Conservation (phyloP, 1,140 invertebrate species). For the Lineus longissimus region DNA sequence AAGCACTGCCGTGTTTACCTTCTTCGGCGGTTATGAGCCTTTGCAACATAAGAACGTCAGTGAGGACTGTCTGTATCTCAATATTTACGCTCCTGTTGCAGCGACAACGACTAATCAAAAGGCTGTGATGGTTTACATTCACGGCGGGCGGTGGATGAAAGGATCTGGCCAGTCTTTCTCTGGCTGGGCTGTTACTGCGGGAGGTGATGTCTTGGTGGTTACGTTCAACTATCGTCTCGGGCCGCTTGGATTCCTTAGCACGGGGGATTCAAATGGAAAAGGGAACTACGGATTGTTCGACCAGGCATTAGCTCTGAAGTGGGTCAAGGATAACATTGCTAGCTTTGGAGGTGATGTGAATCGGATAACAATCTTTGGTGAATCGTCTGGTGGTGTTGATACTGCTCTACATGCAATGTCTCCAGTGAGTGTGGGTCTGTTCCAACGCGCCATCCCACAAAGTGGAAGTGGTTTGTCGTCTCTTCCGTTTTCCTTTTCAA, state of each 20-base stretch:
- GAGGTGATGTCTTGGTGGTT: slow-evolving; percentile 27
- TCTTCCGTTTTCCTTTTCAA: not conserved
- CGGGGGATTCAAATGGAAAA: not conserved
- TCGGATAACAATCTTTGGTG: slow-evolving; percentile 10
- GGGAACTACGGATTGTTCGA: slow-evolving; percentile 17
- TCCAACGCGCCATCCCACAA: not conserved
- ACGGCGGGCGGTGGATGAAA: slow-evolving; percentile 24
- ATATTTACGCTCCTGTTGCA: not conserved
- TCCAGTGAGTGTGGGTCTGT: not conserved
- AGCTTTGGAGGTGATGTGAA: slow-evolving; percentile 17
- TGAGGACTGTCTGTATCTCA: not conserved
- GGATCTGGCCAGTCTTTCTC: slow-evolving; percentile 18
- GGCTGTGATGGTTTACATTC: slow-evolving; percentile 28
- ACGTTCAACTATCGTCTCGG: slow-evolving; percentile 29
- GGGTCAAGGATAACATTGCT: slow-evolving; percentile 17
- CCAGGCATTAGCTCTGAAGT: slow-evolving; percentile 15
- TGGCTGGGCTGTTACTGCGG: slow-evolving; percentile 6
- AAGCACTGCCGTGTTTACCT: too few species aligned
- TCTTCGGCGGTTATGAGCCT: too few species aligned
- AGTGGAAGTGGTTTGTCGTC: not conserved
- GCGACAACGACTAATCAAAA: not conserved
- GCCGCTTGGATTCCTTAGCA: slow-evolving; percentile 25
- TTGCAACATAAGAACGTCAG: not conserved
- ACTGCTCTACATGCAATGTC: not conserved
- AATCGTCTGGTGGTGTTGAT: not conserved